These are phyloP conservation scores for Taurulus bubalis DNA, from an alignment of 2,113 vertebrate species.

Conservation along the genomic window DNA sequence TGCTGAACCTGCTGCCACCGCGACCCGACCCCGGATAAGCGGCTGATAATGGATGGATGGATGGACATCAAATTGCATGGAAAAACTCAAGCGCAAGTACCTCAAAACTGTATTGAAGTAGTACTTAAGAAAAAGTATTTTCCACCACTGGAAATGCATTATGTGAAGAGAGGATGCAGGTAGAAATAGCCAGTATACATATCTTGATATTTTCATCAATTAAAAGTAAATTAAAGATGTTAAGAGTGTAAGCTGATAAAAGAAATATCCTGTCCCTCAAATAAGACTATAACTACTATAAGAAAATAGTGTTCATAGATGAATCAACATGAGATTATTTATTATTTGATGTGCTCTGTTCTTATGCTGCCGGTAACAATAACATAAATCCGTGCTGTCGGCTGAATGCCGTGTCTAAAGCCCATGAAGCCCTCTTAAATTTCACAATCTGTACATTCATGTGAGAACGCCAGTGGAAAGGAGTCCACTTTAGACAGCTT, in stretches of 20 bases:
- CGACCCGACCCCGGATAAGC: too few relatives aligned
- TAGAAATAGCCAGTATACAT: neutral
- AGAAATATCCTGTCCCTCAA: neutral
- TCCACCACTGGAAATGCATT: neutral
- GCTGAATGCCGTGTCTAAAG: conserved; percentile 14
- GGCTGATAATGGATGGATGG: too few relatives aligned
- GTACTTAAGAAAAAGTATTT: neutral
- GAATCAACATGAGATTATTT: too few relatives aligned
- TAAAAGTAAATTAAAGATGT: neutral
- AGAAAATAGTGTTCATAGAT: too few relatives aligned
- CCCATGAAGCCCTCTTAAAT: conserved; percentile 40
- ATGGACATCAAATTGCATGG: neutral
- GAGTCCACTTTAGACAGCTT: conserved; percentile 55
- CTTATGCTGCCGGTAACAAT: neutral
- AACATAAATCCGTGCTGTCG: neutral
- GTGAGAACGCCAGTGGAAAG: conserved; percentile 32
- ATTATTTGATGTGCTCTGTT: neutral
- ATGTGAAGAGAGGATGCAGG: neutral
- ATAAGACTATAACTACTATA: too few relatives aligned
- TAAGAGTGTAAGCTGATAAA: neutral
- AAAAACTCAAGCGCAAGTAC: neutral
- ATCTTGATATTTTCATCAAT: neutral
- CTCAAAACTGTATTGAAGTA: neutral
- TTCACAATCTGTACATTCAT: conserved; percentile 42
- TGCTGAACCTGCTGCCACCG: too few relatives aligned